phyloP scores from a whole-genome alignment of 2,888 invertebrate species.

The Brachyopa scutellaris region DNA sequence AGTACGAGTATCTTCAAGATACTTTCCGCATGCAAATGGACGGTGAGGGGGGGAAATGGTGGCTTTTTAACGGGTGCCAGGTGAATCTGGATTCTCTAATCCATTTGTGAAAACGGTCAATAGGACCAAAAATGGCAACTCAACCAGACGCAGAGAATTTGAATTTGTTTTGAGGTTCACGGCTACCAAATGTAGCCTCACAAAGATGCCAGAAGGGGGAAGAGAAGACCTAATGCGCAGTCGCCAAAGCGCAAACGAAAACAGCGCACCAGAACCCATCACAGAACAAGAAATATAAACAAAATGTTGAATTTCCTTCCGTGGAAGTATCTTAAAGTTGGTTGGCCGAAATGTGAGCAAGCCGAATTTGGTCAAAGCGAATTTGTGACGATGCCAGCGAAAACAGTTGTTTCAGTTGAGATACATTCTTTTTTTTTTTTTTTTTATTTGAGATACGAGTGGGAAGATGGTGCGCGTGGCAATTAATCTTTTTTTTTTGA shows the following conservation, averaged over 20 bases:
- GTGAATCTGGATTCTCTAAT: slow-evolving; percentile 46
- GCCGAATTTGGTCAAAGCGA: slow-evolving; percentile 58
- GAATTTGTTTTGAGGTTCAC: slow-evolving; percentile 61
- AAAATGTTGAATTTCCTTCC: slow-evolving; percentile 65
- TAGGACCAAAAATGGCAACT: slow-evolving; percentile 57
- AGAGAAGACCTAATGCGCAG: slow-evolving; percentile 43
- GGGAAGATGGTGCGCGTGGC: slow-evolving; percentile 25
- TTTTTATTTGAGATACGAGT: background rate
- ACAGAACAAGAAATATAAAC: slow-evolving; percentile 27
- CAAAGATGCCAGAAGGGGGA: background rate
- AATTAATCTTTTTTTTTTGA: background rate
- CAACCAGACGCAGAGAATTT: slow-evolving; percentile 55
- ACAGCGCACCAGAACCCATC: slow-evolving; percentile 20
- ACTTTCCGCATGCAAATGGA: slow-evolving; percentile 52
- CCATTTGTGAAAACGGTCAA: slow-evolving; percentile 61
- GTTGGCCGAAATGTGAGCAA: slow-evolving; percentile 51
- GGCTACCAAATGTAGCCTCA: slow-evolving; percentile 35
- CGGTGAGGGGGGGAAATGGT: background rate
- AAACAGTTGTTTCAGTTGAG: slow-evolving; percentile 52
- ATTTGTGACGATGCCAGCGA: slow-evolving; percentile 60
- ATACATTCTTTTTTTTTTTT: slow-evolving; percentile 18
- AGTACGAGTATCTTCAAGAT: background rate
- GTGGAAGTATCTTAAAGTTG: slow-evolving; percentile 56
- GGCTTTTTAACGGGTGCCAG: too few relatives aligned
- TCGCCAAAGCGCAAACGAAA: slow-evolving; percentile 23